phyloP scores from a whole-genome alignment of 2,797 vertebrate species.

The Scomberomorus guttatus region DNA sequence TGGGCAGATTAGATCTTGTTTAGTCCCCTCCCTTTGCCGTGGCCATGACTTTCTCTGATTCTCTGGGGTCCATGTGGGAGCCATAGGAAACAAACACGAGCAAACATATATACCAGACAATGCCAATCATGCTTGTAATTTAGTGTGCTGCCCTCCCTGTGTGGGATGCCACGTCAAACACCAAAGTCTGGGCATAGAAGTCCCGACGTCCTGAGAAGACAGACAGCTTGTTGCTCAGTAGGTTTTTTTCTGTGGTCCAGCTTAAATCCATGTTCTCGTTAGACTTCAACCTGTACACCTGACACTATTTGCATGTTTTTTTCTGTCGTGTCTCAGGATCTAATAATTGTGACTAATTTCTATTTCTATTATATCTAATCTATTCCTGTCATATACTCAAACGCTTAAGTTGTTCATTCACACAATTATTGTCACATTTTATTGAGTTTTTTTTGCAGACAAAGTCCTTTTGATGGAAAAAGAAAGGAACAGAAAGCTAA shows the following conservation, averaged over 20 bases:
- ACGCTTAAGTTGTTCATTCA: too few relatives aligned
- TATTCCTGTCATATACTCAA: too few relatives aligned
- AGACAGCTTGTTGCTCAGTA: background rate
- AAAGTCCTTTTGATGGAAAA: too few relatives aligned
- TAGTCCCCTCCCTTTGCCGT: constrained; percentile 19
- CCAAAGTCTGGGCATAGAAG: background rate
- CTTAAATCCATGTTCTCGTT: background rate
- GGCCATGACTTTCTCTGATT: background rate
- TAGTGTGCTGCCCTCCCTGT: background rate
- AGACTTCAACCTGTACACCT: background rate
- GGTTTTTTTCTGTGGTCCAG: background rate
- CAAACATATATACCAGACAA: constrained; percentile 1
- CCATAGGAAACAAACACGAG: constrained; percentile 13
- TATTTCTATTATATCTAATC: too few relatives aligned
- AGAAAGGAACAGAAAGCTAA: background rate
- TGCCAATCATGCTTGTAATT: background rate
- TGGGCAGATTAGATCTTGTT: constrained; percentile 8
- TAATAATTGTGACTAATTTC: background rate
- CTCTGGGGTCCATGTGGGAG: background rate
- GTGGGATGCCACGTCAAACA: constrained; percentile 16
- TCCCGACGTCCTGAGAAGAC: background rate
- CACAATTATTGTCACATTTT: background rate
- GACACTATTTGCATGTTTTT: background rate
- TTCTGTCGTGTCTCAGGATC: background rate
- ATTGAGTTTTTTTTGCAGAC: too few relatives aligned